These are phyloP conservation scores for Clitarchus hookeri DNA, from an alignment of 2,888 invertebrate species.

Conservation along the genomic window DNA sequence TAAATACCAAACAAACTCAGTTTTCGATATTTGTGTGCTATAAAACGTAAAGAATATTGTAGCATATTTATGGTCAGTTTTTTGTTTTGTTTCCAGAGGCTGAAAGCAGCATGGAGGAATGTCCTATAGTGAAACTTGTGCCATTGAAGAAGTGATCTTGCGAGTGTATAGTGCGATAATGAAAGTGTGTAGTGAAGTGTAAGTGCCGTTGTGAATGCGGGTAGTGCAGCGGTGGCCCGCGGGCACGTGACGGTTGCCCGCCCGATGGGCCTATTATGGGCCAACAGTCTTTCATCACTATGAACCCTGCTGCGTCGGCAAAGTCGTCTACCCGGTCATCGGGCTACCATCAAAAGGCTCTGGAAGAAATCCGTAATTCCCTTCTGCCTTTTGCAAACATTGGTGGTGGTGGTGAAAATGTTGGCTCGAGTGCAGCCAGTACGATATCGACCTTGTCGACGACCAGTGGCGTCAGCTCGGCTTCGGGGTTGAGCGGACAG, in stretches of 20 bases:
- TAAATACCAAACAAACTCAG: too few species aligned
- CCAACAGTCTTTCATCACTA: constrained; percentile 58
- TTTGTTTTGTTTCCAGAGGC: neutral
- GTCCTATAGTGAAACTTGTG: constrained; percentile 23
- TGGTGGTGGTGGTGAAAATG: constrained; percentile 58
- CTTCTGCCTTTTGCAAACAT: constrained; percentile 79
- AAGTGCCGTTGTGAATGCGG: constrained; percentile 38
- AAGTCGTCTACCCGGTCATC: constrained; percentile 67
- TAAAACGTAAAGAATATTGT: too few species aligned
- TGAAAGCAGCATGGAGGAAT: constrained; percentile 21
- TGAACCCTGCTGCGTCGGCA: constrained; percentile 59
- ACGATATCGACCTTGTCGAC: constrained; percentile 69
- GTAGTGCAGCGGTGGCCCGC: constrained; percentile 42
- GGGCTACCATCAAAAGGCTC: constrained; percentile 84
- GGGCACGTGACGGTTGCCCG: constrained; percentile 56
- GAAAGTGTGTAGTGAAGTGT: constrained; percentile 31
- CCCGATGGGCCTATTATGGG: constrained; percentile 61
- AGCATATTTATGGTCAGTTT: too few species aligned
- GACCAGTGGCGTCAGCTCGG: constrained; percentile 65
- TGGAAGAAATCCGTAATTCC: constrained; percentile 84
- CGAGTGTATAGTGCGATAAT: constrained; percentile 12
- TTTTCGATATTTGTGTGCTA: too few species aligned
- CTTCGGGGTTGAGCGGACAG: constrained; percentile 62
- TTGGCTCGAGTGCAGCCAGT: constrained; percentile 75
- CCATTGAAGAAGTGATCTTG: constrained; percentile 17